phyloP scores from a whole-genome alignment of 2,797 vertebrate species.

The Siniperca scherzeri region DNA sequence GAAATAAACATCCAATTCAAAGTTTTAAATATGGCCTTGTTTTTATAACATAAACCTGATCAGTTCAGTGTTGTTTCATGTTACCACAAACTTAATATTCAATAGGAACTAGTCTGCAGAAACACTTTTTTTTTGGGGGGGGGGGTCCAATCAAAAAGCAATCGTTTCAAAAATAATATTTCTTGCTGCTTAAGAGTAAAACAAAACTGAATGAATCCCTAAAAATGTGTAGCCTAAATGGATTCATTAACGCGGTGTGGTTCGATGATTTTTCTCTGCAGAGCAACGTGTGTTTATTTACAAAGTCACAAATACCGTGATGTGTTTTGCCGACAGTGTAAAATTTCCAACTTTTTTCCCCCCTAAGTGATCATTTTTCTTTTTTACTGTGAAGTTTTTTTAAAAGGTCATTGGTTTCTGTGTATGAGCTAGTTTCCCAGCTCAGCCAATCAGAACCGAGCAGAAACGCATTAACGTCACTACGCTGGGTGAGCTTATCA shows the following conservation, averaged over 20 bases:
- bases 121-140: neutral
- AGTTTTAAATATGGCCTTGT: neutral
- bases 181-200: neutral
- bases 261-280: neutral
- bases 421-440: neutral
- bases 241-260: too few relatives aligned
- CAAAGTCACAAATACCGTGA: neutral
- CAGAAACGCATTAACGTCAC: neutral
- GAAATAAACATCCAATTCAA: fast-evolving
- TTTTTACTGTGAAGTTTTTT: neutral
- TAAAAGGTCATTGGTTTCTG: neutral
- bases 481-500: neutral
- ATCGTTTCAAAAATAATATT: neutral
- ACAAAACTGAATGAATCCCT: neutral
- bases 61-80: neutral
- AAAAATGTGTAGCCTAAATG: neutral
- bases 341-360: neutral
- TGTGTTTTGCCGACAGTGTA: neutral
- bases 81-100: neutral
- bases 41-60: neutral
- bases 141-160: neutral
- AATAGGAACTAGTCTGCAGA: neutral
- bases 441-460: slow-evolving; percentile 9
- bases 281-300: neutral
- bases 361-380: too few relatives aligned